Evolutionary conservation across 2,113 vertebrate species (phyloP), one percentile per base, ranked within the genome.

Genomic region (Hydropotes inermis): DNA sequence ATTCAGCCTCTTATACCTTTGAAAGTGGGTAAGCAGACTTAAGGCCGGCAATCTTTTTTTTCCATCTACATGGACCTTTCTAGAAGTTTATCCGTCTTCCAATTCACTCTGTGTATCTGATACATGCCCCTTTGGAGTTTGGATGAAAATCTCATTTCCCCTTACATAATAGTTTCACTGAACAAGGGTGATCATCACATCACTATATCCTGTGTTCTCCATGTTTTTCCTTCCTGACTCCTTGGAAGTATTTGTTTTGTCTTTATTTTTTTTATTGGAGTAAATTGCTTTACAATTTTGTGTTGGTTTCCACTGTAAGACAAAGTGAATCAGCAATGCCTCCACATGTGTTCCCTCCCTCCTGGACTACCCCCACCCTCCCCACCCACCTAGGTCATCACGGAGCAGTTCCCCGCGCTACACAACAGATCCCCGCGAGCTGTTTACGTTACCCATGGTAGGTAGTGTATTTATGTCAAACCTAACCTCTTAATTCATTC

Each of bases 21-120:
- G 33, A 88, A 90, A 36, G 45, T 60, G 15, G 33, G 4, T 28
- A 30, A 43, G 83, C 91, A 47, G 13, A 52, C 47, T 67, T 16
- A 83, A 92, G 57, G 14, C 50, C 1, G 5, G 2, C 2, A 30
- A 45, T 58, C 58, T 2, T 95, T 74, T n/a, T 4, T 92, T 84
- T 85, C 5, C 55, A 23, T 61, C 33, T 90, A 17, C n/a, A 36
- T 95, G 43, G 78, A 54, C n/a, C 89, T 94, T 87, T 93, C 52
- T 88, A 82, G 74, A 90, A 94, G 17, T 11, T 33, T 25, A 67
- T 10, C 16, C 3, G 2, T 39, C 60, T 79, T 33, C 25, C 33
- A n/a, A 1, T 83, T 86, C 19, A 78, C 57, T 94, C 94, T 17
- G 33, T 74, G 10, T 82, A 30, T 78, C 67, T 91, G 43, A 39